Percentiles rank a stretch among this genome's conserved stretches.
Evolutionary conservation across 1,140 invertebrate genomes (phyloP).

Genomic region (Gyrodactylus bullatarudis): DNA sequence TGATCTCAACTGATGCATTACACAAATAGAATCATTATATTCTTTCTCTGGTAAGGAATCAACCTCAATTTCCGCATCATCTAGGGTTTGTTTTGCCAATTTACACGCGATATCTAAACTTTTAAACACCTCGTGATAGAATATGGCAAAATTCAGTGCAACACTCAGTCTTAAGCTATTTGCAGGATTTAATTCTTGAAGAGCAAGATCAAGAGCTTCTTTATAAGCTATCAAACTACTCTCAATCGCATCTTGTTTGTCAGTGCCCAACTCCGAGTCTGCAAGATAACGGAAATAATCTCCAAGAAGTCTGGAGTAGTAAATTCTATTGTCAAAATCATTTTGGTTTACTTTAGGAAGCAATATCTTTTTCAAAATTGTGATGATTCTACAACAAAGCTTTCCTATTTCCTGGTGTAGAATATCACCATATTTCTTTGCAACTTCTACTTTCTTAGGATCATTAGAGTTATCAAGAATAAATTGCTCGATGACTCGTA

Average conservation of each 20-base stretch:
- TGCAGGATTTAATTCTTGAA: constrained; percentile 71
- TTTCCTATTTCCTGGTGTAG: background rate
- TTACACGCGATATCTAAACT: constrained; percentile 46
- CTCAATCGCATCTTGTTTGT: constrained; percentile 67
- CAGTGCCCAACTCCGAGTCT: constrained; percentile 71
- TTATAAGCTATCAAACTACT: constrained; percentile 78
- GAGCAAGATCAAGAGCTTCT: constrained; percentile 69
- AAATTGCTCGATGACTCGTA: background rate
- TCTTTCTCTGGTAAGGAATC: constrained; percentile 58
- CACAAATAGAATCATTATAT: constrained; percentile 78
- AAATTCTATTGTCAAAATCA: background rate
- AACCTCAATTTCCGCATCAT: constrained; percentile 70
- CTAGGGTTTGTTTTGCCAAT: constrained; percentile 33
- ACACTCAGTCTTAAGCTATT: constrained; percentile 43
- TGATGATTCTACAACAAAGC: background rate
- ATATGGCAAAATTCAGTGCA: constrained; percentile 58
- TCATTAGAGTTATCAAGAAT: background rate
- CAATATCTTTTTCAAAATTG: background rate
- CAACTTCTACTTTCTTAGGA: background rate
- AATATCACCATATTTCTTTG: background rate
- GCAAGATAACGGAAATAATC: constrained; percentile 96
- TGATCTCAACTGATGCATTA: constrained; percentile 78
- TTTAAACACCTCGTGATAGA: constrained; percentile 85
- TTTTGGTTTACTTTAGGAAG: background rate
- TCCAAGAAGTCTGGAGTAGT: constrained; percentile 23